phyloP scores from a whole-genome alignment of 2,888 invertebrate genomes.

The Eristalis pertinax region DNA sequence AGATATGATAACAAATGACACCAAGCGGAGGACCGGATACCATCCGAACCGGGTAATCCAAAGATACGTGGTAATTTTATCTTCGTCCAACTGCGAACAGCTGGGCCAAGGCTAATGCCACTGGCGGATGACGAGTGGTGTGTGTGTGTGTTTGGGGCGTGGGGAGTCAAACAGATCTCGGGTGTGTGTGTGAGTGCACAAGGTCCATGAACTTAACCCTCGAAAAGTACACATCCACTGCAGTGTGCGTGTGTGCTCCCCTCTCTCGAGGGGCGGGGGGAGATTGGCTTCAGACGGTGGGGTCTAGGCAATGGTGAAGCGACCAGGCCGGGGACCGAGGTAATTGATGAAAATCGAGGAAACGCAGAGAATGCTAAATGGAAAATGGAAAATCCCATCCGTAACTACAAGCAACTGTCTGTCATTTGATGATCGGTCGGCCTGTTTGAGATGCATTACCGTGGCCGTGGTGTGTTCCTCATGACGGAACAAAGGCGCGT shows the following conservation, averaged over 20 bases:
- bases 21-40: constrained; percentile 26
- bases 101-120: constrained; percentile 51
- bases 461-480: constrained; percentile 5
- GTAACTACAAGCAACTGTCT: constrained; percentile 45
- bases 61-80: constrained; percentile 25
- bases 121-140: not conserved
- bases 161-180: no score
- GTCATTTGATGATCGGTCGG: constrained; percentile 24
- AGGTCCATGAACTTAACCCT: constrained; percentile 69
- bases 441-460: constrained; percentile 60
- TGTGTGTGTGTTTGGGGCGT: not conserved
- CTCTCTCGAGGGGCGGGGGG: constrained; percentile 13
- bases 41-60: constrained; percentile 16
- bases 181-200: not conserved
- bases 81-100: constrained; percentile 39
- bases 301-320: no score
- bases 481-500: not conserved
- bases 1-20: constrained; percentile 32
- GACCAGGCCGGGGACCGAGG: constrained; percentile 23
- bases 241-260: not conserved
- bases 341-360: constrained; percentile 50
- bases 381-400: constrained; percentile 50
- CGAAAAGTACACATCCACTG: constrained; percentile 34
- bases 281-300: constrained; percentile 40
- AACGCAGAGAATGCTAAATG: constrained; percentile 51